These are phyloP conservation scores for Tenthredo scrophulariae DNA, from an alignment of 2,888 invertebrate species.

Conservation along the genomic window DNA sequence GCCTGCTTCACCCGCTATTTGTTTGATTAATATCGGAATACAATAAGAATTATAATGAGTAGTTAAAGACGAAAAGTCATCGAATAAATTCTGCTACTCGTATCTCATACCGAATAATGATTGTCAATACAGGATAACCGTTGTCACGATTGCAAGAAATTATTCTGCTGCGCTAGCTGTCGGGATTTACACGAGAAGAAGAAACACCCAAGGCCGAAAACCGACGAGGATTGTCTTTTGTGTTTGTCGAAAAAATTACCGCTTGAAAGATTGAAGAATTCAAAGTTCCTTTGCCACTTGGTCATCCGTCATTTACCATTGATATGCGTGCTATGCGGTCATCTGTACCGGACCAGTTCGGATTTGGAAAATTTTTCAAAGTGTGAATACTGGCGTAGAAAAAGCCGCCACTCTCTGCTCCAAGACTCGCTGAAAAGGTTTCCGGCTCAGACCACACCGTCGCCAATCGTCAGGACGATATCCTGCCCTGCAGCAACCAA, in stretches of 20 bases:
- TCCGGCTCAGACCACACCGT: conserved; percentile 2
- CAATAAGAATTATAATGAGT: neutral
- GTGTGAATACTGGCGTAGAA: conserved; percentile 27
- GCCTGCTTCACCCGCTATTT: neutral
- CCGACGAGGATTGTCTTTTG: conserved; percentile 66
- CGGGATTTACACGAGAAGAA: conserved; percentile 67
- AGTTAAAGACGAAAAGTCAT: neutral
- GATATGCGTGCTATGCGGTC: conserved; percentile 67
- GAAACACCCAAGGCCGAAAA: conserved; percentile 65
- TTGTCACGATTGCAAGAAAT: conserved; percentile 69
- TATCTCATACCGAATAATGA: conserved; percentile 7
- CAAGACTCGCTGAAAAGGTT: neutral
- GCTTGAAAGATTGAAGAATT: conserved; percentile 63
- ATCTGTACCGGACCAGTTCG: conserved; percentile 61
- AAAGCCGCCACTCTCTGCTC: neutral
- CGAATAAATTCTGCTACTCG: neutral
- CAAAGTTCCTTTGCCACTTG: conserved; percentile 67
- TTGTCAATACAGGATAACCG: conserved; percentile 62
- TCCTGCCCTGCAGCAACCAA: neutral
- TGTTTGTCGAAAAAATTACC: conserved; percentile 65
- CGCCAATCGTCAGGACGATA: neutral
- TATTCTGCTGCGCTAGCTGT: conserved; percentile 71
- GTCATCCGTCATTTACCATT: conserved; percentile 70
- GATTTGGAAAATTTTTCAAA: conserved; percentile 61
- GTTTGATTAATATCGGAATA: neutral